Conservation (phyloP, 2,113 vertebrate species). For the Daubentonia madagascariensis region DNA sequence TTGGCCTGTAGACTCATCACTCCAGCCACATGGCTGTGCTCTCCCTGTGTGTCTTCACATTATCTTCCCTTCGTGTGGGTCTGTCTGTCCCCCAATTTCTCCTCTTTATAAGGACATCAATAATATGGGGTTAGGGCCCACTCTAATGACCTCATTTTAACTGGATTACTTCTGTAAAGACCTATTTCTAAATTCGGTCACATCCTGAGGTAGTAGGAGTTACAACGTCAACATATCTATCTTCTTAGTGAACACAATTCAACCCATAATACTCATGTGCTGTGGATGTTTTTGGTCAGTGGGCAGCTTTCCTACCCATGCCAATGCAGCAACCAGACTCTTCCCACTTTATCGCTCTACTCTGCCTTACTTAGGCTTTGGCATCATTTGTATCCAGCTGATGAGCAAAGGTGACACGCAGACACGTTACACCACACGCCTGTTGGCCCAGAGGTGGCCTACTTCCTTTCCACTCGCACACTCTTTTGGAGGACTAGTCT, state of each 20-base stretch:
- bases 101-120: background rate
- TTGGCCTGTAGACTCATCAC: background rate
- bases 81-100: background rate
- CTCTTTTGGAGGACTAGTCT: background rate
- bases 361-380: background rate
- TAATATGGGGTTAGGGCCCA: background rate
- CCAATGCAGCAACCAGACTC: background rate
- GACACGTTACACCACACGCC: background rate
- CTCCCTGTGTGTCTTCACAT: background rate
- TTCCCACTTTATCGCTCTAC: background rate
- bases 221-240: background rate
- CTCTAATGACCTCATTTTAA: background rate
- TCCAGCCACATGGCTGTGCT: fast-evolving
- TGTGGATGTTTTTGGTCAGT: background rate
- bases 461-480: too few relatives aligned
- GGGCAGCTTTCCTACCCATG: background rate
- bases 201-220: background rate
- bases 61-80: background rate
- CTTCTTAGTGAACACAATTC: background rate
- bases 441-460: background rate
- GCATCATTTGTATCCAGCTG: background rate
- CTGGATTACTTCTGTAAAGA: background rate
- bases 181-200: background rate
- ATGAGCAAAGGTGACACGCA: background rate
- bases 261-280: background rate